Conservation (phyloP, 2,113 vertebrate species). For the Nanorana parkeri region DNA sequence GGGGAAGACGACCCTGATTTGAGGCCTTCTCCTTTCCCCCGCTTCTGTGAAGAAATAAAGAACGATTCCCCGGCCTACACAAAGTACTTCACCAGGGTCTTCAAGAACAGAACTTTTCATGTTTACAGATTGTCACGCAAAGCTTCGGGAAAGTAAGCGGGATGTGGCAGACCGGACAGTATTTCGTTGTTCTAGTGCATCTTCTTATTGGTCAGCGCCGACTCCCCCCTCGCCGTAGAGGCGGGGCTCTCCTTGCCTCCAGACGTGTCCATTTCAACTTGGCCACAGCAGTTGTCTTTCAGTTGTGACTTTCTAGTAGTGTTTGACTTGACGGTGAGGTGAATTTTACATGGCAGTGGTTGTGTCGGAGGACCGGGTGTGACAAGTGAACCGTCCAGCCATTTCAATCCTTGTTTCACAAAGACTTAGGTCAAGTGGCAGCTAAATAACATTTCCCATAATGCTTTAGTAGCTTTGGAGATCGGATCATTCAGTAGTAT, state of each 20-base stretch:
- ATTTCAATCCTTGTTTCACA: neutral
- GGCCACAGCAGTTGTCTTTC: neutral
- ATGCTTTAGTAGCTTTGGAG: neutral
- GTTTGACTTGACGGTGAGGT: neutral
- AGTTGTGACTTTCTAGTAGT: constrained; percentile 22
- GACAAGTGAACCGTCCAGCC: neutral
- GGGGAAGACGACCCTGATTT: constrained; percentile 88
- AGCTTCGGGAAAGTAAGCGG: constrained; percentile 59
- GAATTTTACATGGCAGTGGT: neutral
- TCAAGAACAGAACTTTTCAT: constrained; percentile 94
- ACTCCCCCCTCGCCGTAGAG: neutral
- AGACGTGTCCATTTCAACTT: neutral
- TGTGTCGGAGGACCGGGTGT: neutral
- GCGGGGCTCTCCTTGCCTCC: neutral
- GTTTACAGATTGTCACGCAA: constrained; percentile 83
- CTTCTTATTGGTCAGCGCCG: no score
- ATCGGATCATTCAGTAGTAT: no score
- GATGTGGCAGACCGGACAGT: neutral
- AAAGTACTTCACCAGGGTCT: constrained; percentile 83
- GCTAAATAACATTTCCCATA: neutral
- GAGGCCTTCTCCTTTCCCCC: constrained; percentile 77
- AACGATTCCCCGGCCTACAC: constrained; percentile 74
- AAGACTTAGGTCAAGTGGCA: neutral
- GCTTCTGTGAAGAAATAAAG: constrained; percentile 93
- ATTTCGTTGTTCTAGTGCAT: no score